Conservation (phyloP, 2,113 vertebrate genomes). For the Motacilla alba region DNA sequence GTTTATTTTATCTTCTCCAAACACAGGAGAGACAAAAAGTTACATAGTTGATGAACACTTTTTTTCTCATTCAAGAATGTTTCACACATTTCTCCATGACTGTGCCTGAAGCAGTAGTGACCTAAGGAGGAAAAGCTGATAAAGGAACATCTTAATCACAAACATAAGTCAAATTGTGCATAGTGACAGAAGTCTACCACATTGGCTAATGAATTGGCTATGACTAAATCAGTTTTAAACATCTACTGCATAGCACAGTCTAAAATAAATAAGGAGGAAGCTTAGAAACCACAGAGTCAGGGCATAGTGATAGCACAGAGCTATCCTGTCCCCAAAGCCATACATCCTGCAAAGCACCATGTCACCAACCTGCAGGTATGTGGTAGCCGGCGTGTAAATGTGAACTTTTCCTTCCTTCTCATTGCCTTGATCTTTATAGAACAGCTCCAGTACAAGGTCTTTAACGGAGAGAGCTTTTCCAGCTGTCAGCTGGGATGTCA, state of each 20-base stretch:
- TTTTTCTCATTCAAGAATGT: neutral
- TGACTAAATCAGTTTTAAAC: neutral
- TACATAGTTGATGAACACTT: neutral
- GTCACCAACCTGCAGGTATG: slow-evolving; percentile 75
- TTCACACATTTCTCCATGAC: neutral
- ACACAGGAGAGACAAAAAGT: neutral
- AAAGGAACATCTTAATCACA: neutral
- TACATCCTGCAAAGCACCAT: neutral
- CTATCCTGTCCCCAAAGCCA: neutral
- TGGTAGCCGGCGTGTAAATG: slow-evolving; percentile 74
- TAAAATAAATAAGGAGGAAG: neutral
- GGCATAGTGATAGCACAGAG: neutral
- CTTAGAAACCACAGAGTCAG: neutral
- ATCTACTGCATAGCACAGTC: neutral
- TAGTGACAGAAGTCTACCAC: neutral
- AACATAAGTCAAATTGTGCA: neutral
- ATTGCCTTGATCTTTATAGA: slow-evolving; percentile 68
- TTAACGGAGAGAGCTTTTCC: slow-evolving; percentile 78
- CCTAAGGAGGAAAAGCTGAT: neutral
- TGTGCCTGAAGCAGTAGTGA: neutral
- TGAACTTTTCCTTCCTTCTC: slow-evolving; percentile 77
- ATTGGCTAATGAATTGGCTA: neutral
- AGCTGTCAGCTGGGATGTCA: slow-evolving; percentile 73
- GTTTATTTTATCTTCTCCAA: neutral
- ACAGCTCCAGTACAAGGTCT: slow-evolving; percentile 75